Conservation (phyloP, 2,888 invertebrate species). For the Coecobrya sp. region DNA sequence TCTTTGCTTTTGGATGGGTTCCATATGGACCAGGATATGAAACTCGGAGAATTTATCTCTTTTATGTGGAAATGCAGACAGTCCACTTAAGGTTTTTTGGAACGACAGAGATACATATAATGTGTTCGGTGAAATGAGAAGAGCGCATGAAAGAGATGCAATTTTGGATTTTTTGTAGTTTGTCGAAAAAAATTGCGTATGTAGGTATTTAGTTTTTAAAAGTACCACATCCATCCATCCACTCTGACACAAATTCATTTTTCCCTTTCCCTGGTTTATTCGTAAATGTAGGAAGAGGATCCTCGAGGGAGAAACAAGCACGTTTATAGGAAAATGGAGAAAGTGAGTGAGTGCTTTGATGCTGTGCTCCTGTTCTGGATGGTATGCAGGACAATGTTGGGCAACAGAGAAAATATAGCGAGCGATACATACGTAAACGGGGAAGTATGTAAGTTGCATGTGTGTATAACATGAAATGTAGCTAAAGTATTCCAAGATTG, state of each 20-base stretch:
- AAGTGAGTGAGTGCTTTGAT: not conserved
- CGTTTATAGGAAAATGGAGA: slow-evolving; percentile 32
- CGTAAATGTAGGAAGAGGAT: not conserved
- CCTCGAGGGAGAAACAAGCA: not conserved
- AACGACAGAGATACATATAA: not conserved
- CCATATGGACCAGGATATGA: slow-evolving; percentile 17
- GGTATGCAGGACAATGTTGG: not conserved
- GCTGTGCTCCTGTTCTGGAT: not conserved
- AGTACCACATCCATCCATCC: slow-evolving; percentile 24
- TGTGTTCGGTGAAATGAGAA: not conserved
- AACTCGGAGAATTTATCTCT: not conserved
- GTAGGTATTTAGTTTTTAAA: slow-evolving; percentile 1
- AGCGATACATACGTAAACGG: not conserved
- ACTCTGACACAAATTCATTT: slow-evolving; percentile 8
- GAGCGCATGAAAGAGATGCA: not conserved
- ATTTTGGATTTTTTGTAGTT: slow-evolving; percentile 3
- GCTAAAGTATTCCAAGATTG: not conserved
- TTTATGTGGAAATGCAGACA: slow-evolving; percentile 3
- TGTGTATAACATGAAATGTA: not conserved
- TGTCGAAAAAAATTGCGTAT: not conserved
- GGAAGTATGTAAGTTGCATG: not conserved
- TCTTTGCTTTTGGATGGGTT: slow-evolving; percentile 19
- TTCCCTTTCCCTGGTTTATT: not conserved
- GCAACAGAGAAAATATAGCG: not conserved
- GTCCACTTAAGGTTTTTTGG: not conserved